Conservation (phyloP, 2,888 invertebrate genomes). For the Drosophila melanocephala region DNA sequence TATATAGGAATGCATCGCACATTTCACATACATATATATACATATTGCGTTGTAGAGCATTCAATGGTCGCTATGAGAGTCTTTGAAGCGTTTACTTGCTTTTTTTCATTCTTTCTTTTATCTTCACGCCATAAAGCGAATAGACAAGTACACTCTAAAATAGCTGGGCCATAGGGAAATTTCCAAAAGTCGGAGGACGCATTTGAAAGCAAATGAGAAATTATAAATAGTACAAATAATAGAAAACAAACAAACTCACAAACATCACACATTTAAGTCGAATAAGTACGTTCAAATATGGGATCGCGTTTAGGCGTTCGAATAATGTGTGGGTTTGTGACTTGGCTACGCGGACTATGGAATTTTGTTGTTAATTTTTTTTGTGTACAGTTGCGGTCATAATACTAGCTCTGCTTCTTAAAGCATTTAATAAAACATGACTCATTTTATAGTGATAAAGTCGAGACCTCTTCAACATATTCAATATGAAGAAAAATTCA, state of each 20-base stretch:
- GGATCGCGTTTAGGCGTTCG: slow-evolving; percentile 30
- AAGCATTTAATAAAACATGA: background rate
- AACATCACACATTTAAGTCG: slow-evolving; percentile 3
- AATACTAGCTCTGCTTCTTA: background rate
- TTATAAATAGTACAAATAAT: slow-evolving; percentile 49
- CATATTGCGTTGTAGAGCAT: slow-evolving; percentile 24
- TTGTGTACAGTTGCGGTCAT: background rate
- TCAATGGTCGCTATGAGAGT: background rate
- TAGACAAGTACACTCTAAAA: slow-evolving; percentile 50
- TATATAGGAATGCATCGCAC: background rate
- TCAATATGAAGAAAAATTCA: background rate
- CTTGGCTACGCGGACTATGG: slow-evolving; percentile 30
- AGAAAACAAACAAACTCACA: slow-evolving; percentile 2
- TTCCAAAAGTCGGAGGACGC: slow-evolving; percentile 55
- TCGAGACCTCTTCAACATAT: background rate
- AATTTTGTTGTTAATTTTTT: slow-evolving; percentile 14
- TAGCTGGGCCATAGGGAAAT: slow-evolving; percentile 56
- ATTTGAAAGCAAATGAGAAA: slow-evolving; percentile 48
- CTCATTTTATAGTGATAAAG: background rate
- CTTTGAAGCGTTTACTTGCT: slow-evolving; percentile 1
- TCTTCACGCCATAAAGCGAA: slow-evolving; percentile 53
- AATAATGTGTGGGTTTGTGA: slow-evolving; percentile 46
- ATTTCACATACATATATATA: background rate
- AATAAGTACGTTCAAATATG: slow-evolving; percentile 23
- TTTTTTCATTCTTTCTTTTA: slow-evolving; percentile 53